phyloP scores from a whole-genome alignment of 2,113 vertebrate species.

The Anolis carolinensis region DNA sequence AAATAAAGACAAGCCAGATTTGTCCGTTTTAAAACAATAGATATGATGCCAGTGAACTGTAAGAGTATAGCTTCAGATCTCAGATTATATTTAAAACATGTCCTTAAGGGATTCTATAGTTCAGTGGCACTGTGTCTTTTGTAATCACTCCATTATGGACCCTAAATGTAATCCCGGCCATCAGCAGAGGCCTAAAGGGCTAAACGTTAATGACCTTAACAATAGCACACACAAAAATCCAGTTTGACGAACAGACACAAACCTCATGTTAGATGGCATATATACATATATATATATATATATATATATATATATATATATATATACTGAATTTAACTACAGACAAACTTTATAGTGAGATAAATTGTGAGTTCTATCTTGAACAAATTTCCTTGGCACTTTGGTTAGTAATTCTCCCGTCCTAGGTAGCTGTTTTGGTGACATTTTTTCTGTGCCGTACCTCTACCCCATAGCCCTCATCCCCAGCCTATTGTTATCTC shows the following conservation, averaged over 20 bases:
- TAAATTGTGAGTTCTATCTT: neutral
- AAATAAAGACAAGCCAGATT: neutral
- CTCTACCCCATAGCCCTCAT: neutral
- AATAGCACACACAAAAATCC: neutral
- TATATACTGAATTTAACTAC: neutral
- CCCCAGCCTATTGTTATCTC: neutral
- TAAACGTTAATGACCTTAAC: neutral
- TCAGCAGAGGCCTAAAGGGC: neutral
- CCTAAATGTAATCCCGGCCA: neutral
- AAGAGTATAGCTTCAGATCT: neutral
- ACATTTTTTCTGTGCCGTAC: neutral
- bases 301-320: no score
- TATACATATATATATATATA: no score
- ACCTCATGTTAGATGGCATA: neutral
- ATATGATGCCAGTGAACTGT: neutral
- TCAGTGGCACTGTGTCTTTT: neutral
- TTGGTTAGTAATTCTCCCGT: neutral
- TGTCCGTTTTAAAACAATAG: neutral
- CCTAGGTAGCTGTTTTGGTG: no score
- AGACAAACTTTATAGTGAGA: neutral
- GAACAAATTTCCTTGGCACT: neutral
- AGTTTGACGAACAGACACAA: neutral
- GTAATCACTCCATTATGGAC: neutral
- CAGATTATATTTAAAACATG: neutral
- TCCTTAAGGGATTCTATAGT: neutral